A percentile compares a stretch with the other conserved stretches of the same genome.
Evolutionary conservation across 2,888 invertebrate species (phyloP).

Genomic region (Eulithis testata): DNA sequence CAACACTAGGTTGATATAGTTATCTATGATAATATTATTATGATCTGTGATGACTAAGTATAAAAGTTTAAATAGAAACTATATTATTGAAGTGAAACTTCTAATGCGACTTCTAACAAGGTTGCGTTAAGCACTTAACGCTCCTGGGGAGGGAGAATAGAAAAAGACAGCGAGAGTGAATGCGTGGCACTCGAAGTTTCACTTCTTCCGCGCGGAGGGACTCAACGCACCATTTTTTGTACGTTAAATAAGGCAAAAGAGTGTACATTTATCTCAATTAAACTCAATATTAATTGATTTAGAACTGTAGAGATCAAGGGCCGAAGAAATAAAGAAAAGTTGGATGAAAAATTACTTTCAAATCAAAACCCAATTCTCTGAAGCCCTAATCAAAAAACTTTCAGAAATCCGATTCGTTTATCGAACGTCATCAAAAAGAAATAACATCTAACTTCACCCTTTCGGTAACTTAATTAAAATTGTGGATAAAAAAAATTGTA

Average conservation of each 20-base stretch:
- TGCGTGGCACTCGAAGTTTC: too few species aligned
- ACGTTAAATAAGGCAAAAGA: slow-evolving; percentile 27
- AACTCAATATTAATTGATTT: slow-evolving; percentile 39
- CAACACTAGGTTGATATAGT: slow-evolving; percentile 11
- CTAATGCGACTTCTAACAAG: too few species aligned
- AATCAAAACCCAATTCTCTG: slow-evolving; percentile 63
- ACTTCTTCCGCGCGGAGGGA: too few species aligned
- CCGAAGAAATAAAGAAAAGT: slow-evolving; percentile 46
- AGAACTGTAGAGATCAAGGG: slow-evolving; percentile 39
- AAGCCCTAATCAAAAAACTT: slow-evolving; percentile 50
- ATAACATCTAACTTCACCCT: slow-evolving; percentile 71
- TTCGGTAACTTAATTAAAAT: slow-evolving; percentile 77
- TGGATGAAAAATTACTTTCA: slow-evolving; percentile 50
- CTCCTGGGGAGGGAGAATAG: too few species aligned
- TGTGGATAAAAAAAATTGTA: slow-evolving; percentile 47
- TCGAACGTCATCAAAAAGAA: slow-evolving; percentile 81
- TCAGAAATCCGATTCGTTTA: slow-evolving; percentile 68
- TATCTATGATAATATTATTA: too few species aligned
- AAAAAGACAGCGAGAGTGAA: too few species aligned
- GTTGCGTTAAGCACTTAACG: too few species aligned
- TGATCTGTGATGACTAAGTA: too few species aligned
- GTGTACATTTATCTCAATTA: slow-evolving; percentile 39
- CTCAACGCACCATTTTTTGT: too few species aligned
- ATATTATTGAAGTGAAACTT: too few species aligned
- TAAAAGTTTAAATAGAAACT: slow-evolving; percentile 26